phyloP scores from a whole-genome alignment of 2,888 invertebrate species.

The Palloptera scutellata region DNA sequence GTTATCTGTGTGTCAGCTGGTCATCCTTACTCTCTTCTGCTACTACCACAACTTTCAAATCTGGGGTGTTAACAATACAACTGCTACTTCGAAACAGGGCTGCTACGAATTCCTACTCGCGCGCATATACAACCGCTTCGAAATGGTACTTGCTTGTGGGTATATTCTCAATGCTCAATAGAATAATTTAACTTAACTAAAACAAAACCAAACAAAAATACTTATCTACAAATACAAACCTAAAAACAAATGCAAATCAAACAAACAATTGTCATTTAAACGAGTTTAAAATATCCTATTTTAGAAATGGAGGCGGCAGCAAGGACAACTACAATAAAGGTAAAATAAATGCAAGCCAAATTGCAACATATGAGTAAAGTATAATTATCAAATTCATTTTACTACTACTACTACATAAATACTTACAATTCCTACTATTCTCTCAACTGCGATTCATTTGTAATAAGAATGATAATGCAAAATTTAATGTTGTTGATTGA shows the following conservation, averaged over 20 bases:
- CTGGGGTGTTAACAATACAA: constrained; percentile 11
- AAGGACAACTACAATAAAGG: constrained; percentile 97
- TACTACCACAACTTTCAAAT: no score
- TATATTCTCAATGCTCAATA: constrained; percentile 28
- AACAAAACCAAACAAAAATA: constrained; percentile 22
- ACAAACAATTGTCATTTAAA: constrained; percentile 54
- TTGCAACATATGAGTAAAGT: constrained; percentile 61
- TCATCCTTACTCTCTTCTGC: no score
- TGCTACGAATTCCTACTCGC: not conserved
- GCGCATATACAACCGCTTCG: constrained; percentile 30
- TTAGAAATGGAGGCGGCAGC: constrained; percentile 88
- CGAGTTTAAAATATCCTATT: constrained; percentile 64
- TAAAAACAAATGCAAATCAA: constrained; percentile 30
- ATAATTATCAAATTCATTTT: constrained; percentile 48
- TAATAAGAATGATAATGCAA: no score
- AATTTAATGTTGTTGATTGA: no score
- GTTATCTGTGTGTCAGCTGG: no score
- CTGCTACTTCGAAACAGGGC: not conserved
- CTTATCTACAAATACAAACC: constrained; percentile 17
- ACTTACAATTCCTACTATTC: constrained; percentile 26
- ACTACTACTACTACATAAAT: constrained; percentile 38
- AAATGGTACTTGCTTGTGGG: constrained; percentile 48
- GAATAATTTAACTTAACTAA: constrained; percentile 13
- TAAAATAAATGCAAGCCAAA: constrained; percentile 70
- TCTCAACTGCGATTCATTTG: no score